Evolutionary conservation across 1,140 invertebrate genomes (phyloP).

Genomic region (Sesamia nonagrioides): DNA sequence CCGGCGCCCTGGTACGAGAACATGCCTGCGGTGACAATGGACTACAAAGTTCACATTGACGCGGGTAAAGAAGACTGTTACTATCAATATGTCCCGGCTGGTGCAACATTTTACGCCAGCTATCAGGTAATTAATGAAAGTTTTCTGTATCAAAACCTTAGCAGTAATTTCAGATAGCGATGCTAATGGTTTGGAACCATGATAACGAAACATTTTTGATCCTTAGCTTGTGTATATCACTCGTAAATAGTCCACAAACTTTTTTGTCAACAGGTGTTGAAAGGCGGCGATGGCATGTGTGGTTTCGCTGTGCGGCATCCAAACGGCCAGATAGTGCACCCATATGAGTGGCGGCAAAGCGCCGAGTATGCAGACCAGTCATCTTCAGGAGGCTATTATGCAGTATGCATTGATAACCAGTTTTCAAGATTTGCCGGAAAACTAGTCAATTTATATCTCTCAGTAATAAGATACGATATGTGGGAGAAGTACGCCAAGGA

Average conservation of each 20-base stretch:
- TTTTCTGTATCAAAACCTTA: constrained; percentile 9
- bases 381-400: constrained; percentile 94
- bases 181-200: background rate
- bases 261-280: constrained; percentile 89
- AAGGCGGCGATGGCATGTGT: constrained; percentile 97
- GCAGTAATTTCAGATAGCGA: background rate
- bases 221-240: background rate
- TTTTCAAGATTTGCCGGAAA: constrained; percentile 97
- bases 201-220: background rate
- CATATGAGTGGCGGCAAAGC: constrained; percentile 95
- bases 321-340: constrained; percentile 93
- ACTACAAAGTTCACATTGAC: constrained; percentile 97
- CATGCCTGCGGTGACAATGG: constrained; percentile 96
- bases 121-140: constrained; percentile 92
- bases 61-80: constrained; percentile 98
- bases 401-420: constrained; percentile 98
- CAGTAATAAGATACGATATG: constrained; percentile 97
- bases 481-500: constrained; percentile 98
- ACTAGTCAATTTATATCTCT: constrained; percentile 97
- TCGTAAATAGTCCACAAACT: constrained; percentile 36
- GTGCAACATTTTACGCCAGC: constrained; percentile 97
- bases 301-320: constrained; percentile 97
- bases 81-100: constrained; percentile 96
- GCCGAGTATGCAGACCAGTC: constrained; percentile 95
- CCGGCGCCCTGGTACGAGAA: constrained; percentile 92